A percentile compares a stretch with the other conserved stretches of the same genome.
Evolutionary conservation across 2,797 vertebrate species (phyloP).

Genomic region (Phaenicophaeus curvirostris): DNA sequence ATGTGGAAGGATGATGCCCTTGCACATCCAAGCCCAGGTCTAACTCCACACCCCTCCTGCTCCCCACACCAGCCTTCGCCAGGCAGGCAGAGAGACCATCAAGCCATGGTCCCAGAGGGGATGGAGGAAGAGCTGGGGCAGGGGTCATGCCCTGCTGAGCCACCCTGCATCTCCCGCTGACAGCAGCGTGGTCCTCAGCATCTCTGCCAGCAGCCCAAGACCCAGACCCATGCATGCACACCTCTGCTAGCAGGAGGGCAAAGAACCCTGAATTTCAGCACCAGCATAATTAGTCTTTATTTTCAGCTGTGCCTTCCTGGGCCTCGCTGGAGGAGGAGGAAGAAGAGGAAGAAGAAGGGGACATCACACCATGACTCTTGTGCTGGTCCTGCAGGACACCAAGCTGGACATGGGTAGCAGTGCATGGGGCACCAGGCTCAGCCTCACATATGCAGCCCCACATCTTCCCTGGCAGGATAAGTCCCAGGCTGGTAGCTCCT

Average conservation of each 20-base stretch:
- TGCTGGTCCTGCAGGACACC: background rate
- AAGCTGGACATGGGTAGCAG: rapidly evolving
- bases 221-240: rapidly evolving
- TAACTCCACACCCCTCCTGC: rapidly evolving
- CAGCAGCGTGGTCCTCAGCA: background rate
- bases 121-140: background rate
- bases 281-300: background rate
- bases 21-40: background rate
- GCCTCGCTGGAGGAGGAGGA: background rate
- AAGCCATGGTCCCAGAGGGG: background rate
- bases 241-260: background rate
- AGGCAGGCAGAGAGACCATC: background rate
- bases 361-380: background rate
- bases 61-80: rapidly evolving
- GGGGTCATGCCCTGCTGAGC: background rate
- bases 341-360: background rate
- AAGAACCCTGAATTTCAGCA: background rate
- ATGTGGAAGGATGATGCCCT: rapidly evolving
- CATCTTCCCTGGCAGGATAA: background rate
- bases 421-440: rapidly evolving
- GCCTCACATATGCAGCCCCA: rapidly evolving
- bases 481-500: background rate
- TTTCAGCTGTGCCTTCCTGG: background rate
- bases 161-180: background rate
- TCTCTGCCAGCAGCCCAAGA: background rate